A percentile compares a stretch with the other conserved stretches of the same genome.
These are phyloP conservation scores for Poecile atricapillus DNA, from an alignment of 2,113 vertebrate genomes.

Conservation along the genomic window DNA sequence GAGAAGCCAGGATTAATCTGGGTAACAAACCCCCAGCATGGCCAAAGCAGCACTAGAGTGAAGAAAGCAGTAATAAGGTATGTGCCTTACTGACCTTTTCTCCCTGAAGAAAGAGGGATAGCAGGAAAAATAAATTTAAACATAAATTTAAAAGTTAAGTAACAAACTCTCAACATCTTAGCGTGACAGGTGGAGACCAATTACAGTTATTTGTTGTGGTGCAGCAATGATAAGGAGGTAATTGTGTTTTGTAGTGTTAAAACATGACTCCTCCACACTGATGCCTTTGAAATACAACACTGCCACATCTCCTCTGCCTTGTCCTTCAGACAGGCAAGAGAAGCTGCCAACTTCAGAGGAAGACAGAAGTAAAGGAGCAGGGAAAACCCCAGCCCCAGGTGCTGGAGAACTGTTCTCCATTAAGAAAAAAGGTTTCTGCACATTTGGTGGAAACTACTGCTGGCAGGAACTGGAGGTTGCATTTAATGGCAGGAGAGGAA, in stretches of 20 bases:
- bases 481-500: neutral
- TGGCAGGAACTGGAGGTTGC: neutral
- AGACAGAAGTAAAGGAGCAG: neutral
- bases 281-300: neutral
- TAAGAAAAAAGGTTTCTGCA: neutral
- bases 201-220: neutral
- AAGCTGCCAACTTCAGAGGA: neutral
- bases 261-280: fast-evolving
- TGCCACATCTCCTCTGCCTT: neutral
- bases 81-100: neutral
- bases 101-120: neutral
- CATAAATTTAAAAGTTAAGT: neutral
- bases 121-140: neutral
- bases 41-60: neutral
- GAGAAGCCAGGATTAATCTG: neutral
- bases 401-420: neutral
- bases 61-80: neutral
- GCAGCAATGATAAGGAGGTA: neutral
- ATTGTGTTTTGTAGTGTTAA: neutral
- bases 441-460: neutral
- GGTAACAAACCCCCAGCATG: neutral
- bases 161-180: neutral
- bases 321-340: neutral
- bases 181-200: neutral
- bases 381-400: neutral